Conservation (phyloP, 2,888 invertebrate species). For the Teleogryllus oceanicus region DNA sequence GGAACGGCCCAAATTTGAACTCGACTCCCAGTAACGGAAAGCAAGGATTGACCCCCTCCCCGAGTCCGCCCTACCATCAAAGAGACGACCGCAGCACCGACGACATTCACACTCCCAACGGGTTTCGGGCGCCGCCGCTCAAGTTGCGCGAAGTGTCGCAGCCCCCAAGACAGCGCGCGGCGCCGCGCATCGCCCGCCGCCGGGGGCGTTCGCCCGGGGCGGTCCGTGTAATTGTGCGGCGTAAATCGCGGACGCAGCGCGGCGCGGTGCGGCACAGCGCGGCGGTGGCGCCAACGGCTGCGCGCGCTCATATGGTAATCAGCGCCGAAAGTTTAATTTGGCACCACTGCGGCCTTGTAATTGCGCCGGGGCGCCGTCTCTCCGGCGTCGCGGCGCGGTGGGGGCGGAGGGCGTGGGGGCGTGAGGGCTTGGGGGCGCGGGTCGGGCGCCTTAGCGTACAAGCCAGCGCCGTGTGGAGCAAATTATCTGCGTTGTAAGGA, state of each 20-base stretch:
- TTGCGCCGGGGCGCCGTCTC: not conserved
- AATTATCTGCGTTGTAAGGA: slow-evolving; percentile 18
- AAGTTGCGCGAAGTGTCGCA: too few species aligned
- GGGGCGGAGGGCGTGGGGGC: not conserved
- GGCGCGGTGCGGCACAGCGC: not conserved
- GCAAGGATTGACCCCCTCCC: too few species aligned
- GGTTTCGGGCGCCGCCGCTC: too few species aligned
- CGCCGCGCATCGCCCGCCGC: too few species aligned
- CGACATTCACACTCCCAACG: too few species aligned
- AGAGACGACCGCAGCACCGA: too few species aligned
- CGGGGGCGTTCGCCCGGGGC: not conserved
- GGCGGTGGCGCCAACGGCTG: slow-evolving; percentile 49
- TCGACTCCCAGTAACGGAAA: too few species aligned
- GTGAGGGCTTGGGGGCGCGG: not conserved
- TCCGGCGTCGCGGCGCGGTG: not conserved
- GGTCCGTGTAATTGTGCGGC: not conserved
- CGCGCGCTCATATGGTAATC: slow-evolving; percentile 51
- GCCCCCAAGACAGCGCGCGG: too few species aligned
- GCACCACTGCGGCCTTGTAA: slow-evolving; percentile 10
- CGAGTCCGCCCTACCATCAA: too few species aligned
- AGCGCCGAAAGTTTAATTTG: slow-evolving; percentile 37
- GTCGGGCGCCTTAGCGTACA: not conserved
- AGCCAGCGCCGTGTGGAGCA: slow-evolving; percentile 8
- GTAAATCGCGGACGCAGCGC: slow-evolving; percentile 41
- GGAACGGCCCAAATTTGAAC: too few species aligned